A percentile compares a stretch with the other conserved stretches of the same genome.
Conservation (phyloP, 1,140 invertebrate genomes). For the Hyles euphorbiae region DNA sequence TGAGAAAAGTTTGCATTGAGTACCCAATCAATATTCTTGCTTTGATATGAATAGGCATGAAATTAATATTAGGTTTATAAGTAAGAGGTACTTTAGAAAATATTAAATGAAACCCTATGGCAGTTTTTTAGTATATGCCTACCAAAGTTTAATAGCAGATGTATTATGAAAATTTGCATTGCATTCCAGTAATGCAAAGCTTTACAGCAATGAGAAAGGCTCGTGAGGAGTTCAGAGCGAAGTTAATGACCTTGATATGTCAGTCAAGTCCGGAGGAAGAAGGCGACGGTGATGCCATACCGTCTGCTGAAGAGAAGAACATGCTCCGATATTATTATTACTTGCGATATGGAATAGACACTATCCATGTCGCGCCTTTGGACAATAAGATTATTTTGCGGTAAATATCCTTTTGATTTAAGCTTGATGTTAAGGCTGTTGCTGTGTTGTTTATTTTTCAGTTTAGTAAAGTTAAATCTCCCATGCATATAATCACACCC, state of each 20-base stretch:
- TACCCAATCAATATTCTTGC: too few relatives aligned
- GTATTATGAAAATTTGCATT: not conserved
- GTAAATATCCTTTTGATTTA: constrained; percentile 42
- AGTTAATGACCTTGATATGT: constrained; percentile 85
- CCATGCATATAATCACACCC: too few relatives aligned
- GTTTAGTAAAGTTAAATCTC: not conserved
- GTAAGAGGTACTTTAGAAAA: too few relatives aligned
- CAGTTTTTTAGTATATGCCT: too few relatives aligned
- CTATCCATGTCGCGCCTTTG: constrained; percentile 88
- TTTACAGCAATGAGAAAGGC: constrained; percentile 83
- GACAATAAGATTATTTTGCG: constrained; percentile 77
- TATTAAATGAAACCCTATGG: too few relatives aligned
- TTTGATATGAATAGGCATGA: too few relatives aligned
- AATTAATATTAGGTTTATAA: too few relatives aligned
- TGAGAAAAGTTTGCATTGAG: too few relatives aligned
- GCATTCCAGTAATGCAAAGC: constrained; percentile 71
- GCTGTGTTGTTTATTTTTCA: not conserved
- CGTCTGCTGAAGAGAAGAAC: constrained; percentile 80
- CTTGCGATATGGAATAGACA: constrained; percentile 91
- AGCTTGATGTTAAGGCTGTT: not conserved
- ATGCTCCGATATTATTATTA: constrained; percentile 92
- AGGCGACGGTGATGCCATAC: constrained; percentile 54
- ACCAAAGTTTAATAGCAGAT: not conserved
- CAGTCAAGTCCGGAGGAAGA: constrained; percentile 64
- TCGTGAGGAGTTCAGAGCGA: constrained; percentile 87